Percentiles rank a stretch among this genome's conserved stretches.
These are phyloP conservation scores for Rousettus madagascariensis DNA, from an alignment of 2,797 vertebrate genomes.

Conservation along the genomic window DNA sequence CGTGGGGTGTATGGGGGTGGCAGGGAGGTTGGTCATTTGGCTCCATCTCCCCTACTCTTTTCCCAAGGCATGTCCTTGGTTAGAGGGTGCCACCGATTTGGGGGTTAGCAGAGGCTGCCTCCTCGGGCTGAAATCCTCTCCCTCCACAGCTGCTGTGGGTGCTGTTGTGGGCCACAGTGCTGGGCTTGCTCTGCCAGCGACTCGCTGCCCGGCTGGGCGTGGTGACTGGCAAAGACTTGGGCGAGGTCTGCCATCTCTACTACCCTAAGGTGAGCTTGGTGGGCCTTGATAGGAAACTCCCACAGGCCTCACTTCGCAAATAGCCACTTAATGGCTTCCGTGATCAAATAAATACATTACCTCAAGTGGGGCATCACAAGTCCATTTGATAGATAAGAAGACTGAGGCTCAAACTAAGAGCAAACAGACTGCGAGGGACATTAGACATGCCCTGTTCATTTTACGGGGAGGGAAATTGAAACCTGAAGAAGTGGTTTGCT, in stretches of 20 bases:
- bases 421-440: background rate
- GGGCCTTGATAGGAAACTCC: background rate
- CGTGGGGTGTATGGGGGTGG: rapidly evolving
- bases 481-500: background rate
- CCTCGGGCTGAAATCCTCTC: background rate
- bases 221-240: conserved; percentile 86
- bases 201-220: conserved; percentile 86
- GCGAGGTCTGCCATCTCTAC: conserved; percentile 84
- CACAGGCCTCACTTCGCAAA: background rate
- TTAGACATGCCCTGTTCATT: background rate
- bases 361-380: background rate
- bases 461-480: rapidly evolving
- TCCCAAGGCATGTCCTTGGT: background rate
- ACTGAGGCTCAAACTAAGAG: background rate
- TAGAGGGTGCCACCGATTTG: background rate
- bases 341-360: background rate
- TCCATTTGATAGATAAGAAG: background rate
- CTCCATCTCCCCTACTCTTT: background rate
- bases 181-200: conserved; percentile 86
- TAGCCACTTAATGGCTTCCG: background rate
- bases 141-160: conserved; percentile 87
- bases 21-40: background rate
- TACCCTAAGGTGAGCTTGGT: conserved; percentile 86
- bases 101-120: background rate
- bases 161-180: conserved; percentile 84